phyloP scores from a whole-genome alignment of 2,888 invertebrate species.

The Mythimna impura region DNA sequence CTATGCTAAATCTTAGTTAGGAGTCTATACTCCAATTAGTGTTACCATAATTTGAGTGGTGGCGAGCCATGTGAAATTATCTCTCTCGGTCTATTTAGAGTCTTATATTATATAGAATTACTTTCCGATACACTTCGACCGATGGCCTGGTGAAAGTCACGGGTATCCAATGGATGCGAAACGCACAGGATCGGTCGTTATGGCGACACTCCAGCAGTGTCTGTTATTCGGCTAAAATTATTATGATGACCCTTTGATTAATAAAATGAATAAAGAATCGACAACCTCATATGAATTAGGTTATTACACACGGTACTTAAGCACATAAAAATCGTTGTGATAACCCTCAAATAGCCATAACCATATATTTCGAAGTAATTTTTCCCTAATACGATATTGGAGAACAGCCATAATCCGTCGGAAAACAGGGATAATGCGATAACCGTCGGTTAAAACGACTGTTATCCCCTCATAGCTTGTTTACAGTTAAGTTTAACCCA shows the following conservation, averaged over 20 bases:
- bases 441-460: constrained; percentile 57
- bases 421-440: constrained; percentile 49
- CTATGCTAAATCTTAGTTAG: too few relatives aligned
- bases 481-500: constrained; percentile 69
- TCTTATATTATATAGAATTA: too few relatives aligned
- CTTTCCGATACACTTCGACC: too few relatives aligned
- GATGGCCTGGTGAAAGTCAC: too few relatives aligned
- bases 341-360: constrained; percentile 35
- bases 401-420: constrained; percentile 28
- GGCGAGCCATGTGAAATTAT: too few relatives aligned
- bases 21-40: too few relatives aligned
- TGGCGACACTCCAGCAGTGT: too few relatives aligned
- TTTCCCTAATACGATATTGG: constrained; percentile 32
- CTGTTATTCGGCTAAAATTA: too few relatives aligned
- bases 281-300: constrained; percentile 1
- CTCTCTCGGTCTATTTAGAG: too few relatives aligned
- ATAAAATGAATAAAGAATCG: background rate
- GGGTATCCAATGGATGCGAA: too few relatives aligned
- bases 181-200: too few relatives aligned
- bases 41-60: too few relatives aligned
- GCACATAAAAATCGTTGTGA: constrained; percentile 18
- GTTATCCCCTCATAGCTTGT: constrained; percentile 63
- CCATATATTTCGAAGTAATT: constrained; percentile 35
- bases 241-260: background rate
- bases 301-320: constrained; percentile 25